Evolutionary conservation across 2,113 vertebrate species (phyloP).

Genomic region (Vanacampus margaritifer): DNA sequence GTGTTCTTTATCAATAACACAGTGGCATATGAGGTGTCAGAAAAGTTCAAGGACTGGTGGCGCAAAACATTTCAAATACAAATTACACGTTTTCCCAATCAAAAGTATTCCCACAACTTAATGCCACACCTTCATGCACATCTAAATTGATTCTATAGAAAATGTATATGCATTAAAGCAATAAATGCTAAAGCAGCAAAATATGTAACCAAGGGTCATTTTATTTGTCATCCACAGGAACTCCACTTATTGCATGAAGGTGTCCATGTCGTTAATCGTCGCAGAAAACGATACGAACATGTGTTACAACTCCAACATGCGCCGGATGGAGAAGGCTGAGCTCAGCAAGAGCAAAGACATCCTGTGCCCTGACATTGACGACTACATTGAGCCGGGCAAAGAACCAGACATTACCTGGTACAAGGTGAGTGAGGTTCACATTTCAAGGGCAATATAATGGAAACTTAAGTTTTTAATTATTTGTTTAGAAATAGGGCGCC

Average conservation of each 20-base stretch:
- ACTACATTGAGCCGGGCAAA: conserved; percentile 87
- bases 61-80: too few relatives aligned
- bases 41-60: too few relatives aligned
- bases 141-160: too few relatives aligned
- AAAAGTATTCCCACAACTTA: too few relatives aligned
- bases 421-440: conserved; percentile 78
- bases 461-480: background rate
- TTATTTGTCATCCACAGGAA: conserved; percentile 76
- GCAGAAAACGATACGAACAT: conserved; percentile 95
- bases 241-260: conserved; percentile 98
- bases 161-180: background rate
- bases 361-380: conserved; percentile 91
- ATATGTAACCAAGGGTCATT: background rate
- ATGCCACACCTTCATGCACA: too few relatives aligned
- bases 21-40: too few relatives aligned
- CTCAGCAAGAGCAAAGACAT: conserved; percentile 97
- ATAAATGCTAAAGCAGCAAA: background rate
- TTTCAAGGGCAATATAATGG: background rate
- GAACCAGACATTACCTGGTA: conserved; percentile 93
- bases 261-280: conserved; percentile 94
- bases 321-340: conserved; percentile 92
- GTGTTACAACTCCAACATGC: conserved; percentile 98
- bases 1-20: too few relatives aligned
- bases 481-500: background rate
- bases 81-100: too few relatives aligned